These are phyloP conservation scores for Tetraneura akinire DNA, from an alignment of 1,140 invertebrate genomes.

Conservation along the genomic window DNA sequence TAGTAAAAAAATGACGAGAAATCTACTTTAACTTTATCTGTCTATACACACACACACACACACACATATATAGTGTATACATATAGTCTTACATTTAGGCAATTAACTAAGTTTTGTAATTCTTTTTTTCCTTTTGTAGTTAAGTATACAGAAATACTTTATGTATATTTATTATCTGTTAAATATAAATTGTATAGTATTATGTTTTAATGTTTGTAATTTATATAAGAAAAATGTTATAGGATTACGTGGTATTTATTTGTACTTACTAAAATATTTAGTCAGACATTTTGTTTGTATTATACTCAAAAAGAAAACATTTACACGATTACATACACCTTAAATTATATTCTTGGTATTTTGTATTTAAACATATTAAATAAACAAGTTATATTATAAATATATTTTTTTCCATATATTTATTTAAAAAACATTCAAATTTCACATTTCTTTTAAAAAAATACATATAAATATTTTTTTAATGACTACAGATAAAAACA, in stretches of 20 bases:
- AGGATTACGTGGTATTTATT: conserved; percentile 9
- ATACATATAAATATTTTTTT: no score
- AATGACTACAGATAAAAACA: no score
- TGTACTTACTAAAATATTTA: conserved; percentile 12
- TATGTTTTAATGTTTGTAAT: conserved; percentile 18
- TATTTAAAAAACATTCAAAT: no score
- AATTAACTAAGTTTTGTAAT: neutral
- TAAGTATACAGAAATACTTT: neutral
- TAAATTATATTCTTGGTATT: no score
- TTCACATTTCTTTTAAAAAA: no score
- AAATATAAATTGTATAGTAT: conserved; percentile 25
- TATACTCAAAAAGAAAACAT: conserved; percentile 17
- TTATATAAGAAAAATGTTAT: conserved; percentile 23
- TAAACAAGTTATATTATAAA: no score
- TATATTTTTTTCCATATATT: no score
- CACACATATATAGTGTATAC: no score
- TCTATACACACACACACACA: no score
- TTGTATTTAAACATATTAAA: no score
- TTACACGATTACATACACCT: no score
- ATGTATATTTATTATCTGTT: conserved; percentile 32
- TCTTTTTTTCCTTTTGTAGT: neutral
- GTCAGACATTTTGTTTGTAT: conserved; percentile 5
- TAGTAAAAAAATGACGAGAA: neutral
- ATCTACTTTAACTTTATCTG: neutral
- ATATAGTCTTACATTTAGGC: neutral